These are phyloP conservation scores for Phaonia tiefii DNA, from an alignment of 2,888 invertebrate genomes.

Conservation along the genomic window DNA sequence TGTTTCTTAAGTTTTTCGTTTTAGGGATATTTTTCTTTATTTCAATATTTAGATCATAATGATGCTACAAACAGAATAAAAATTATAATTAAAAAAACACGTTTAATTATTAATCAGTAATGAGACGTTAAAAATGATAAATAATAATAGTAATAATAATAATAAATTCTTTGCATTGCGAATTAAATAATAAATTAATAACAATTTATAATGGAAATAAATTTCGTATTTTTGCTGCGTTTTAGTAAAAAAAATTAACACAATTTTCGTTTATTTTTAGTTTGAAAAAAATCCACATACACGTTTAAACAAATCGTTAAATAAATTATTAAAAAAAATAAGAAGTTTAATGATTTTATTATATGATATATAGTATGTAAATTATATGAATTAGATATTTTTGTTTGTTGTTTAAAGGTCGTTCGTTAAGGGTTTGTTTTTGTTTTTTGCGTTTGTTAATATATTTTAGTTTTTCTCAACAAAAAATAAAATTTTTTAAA, in stretches of 20 bases:
- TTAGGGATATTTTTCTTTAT: slow-evolving; percentile 56
- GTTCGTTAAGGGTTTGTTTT: slow-evolving; percentile 49
- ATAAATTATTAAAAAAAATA: slow-evolving; percentile 59
- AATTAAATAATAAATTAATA: slow-evolving; percentile 48
- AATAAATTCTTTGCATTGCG: slow-evolving; percentile 32
- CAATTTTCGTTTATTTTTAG: slow-evolving; percentile 45
- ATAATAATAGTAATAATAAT: slow-evolving; percentile 50
- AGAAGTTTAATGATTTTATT: slow-evolving; percentile 33
- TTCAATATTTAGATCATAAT: slow-evolving; percentile 48
- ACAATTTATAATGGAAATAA: slow-evolving; percentile 37
- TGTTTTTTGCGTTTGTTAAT: slow-evolving; percentile 53
- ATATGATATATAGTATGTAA: slow-evolving; percentile 5
- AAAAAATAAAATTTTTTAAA: not conserved
- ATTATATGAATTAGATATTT: slow-evolving; percentile 23
- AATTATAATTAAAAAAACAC: slow-evolving; percentile 7
- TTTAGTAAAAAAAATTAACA: slow-evolving; percentile 22
- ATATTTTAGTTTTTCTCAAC: not conserved
- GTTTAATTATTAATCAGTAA: too few species aligned
- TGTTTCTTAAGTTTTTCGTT: slow-evolving; percentile 17
- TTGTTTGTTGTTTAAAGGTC: slow-evolving; percentile 27
- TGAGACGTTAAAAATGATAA: slow-evolving; percentile 11
- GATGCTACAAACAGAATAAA: slow-evolving; percentile 60
- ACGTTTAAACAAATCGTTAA: slow-evolving; percentile 40
- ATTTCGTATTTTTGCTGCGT: not conserved
- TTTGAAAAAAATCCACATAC: slow-evolving; percentile 54